A percentile compares a stretch with the other conserved stretches of the same genome.
phyloP scores from a whole-genome alignment of 2,888 invertebrate genomes.

The Auanema freiburgensis region DNA sequence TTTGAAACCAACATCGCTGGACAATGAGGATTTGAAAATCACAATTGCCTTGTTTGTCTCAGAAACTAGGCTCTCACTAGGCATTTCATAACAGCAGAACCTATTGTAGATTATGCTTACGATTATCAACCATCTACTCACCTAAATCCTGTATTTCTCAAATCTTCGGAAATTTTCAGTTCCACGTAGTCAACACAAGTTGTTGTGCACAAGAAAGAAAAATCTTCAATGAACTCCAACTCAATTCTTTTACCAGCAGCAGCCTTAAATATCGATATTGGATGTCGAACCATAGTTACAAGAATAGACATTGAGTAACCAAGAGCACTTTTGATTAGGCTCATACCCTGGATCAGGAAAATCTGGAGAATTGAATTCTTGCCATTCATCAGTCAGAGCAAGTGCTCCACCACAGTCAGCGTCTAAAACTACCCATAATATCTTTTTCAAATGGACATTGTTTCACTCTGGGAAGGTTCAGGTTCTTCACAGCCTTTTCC shows the following conservation, averaged over 20 bases:
- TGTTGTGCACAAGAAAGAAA: conserved; percentile 60
- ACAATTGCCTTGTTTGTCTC: conserved; percentile 84
- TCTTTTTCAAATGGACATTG: neutral
- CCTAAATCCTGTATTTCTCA: conserved; percentile 59
- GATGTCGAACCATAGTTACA: neutral
- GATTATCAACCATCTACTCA: conserved; percentile 11
- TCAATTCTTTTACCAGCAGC: conserved; percentile 44
- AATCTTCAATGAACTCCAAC: conserved; percentile 60
- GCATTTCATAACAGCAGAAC: conserved; percentile 59
- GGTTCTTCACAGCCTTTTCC: conserved; percentile 50
- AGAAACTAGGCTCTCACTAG: conserved; percentile 93
- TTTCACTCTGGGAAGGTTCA: conserved; percentile 49
- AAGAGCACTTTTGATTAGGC: conserved; percentile 56
- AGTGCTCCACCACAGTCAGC: conserved; percentile 58
- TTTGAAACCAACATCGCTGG: conserved; percentile 55
- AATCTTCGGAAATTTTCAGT: conserved; percentile 54
- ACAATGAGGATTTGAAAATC: conserved; percentile 70
- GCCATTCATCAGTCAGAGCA: conserved; percentile 30
- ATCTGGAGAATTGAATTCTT: conserved; percentile 36
- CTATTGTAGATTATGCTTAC: conserved; percentile 29
- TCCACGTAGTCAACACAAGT: conserved; percentile 64
- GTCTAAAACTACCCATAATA: conserved; percentile 47
- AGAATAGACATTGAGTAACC: conserved; percentile 43
- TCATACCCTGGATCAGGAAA: conserved; percentile 49
- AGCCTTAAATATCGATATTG: conserved; percentile 17